phyloP scores from a whole-genome alignment of 2,113 vertebrate species.

The Tragelaphus buxtoni region DNA sequence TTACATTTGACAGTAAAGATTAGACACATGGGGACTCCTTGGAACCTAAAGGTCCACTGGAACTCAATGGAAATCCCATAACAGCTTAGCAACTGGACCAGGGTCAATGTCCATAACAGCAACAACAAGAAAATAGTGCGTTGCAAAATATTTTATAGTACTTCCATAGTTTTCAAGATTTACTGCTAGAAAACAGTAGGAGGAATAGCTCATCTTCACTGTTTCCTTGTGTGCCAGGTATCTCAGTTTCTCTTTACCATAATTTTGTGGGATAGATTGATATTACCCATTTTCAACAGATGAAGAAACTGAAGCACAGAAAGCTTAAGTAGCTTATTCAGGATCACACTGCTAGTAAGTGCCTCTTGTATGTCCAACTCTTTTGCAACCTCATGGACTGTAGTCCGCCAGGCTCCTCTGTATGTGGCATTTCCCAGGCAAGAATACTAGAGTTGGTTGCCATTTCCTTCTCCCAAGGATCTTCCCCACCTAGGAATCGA shows the following conservation, averaged over 20 bases:
- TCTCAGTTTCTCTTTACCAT: neutral
- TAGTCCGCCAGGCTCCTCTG: neutral
- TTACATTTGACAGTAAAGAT: neutral
- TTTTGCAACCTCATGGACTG: neutral
- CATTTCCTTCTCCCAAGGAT: neutral
- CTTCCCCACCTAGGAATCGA: neutral
- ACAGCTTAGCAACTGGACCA: neutral
- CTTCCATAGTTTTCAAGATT: neutral
- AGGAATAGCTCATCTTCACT: neutral
- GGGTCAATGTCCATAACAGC: neutral
- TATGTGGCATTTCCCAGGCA: neutral
- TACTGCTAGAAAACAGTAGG: neutral
- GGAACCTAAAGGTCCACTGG: neutral
- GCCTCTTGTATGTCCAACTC: neutral
- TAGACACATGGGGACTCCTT: neutral
- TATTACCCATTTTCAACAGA: neutral
- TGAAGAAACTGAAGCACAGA: neutral
- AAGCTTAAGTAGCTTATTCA: neutral
- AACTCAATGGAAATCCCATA: neutral
- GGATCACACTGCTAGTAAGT: neutral
- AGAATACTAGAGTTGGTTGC: neutral
- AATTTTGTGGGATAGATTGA: neutral
- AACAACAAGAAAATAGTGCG: neutral
- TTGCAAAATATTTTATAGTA: neutral
- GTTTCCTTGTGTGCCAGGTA: neutral